Base-by-base conservation (phyloP, 2,888 invertebrate species). In the Chirona hameri region DNA sequence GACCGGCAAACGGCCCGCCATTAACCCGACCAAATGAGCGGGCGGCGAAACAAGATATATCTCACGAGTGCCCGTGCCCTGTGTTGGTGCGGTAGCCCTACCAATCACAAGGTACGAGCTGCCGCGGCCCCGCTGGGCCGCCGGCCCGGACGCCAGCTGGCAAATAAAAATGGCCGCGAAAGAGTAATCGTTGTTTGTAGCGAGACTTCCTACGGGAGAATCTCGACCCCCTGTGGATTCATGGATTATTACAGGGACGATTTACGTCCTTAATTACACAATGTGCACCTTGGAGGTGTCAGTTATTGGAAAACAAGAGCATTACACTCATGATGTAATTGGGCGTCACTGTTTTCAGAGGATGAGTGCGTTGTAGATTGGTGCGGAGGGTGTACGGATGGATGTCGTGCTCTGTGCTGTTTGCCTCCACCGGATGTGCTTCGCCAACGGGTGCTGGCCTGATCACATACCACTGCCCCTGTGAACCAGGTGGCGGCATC, bases 141-240 rank as follows among this genome's bases (percentile, higher is more conserved):
- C 46, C 29, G 69, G 29, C 4, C 46, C 76, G 76, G 24, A 39
- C 5, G 46, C 76, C 76, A 76, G 46, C 76, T 76, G 76, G 76
- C 76, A 5, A 39, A 24, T 76, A 76, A 76, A 76, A 76, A 76
- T 76, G 76, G 76, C 76, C 76, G 52, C 52, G 76, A 76, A 46
- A 76, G 76, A 76, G 76, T 76, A 76, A 76, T 76, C 39, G 76
- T 76, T 76, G 76, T 76, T 76, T 76, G 76, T 76, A 76, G 24
- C 76, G 46, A 24, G 39, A 76, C 76, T 76, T 76, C 76, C 76
- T 76, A 21, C 76, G 76, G 39, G 24, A 76, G 76, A 76, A 76
- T 76, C 76, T 76, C 46, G 76, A 46, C 76, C 46, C 76, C 76
- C 76, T 76, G 76, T 76, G 46, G 76, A 76, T 39, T 76, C 76